Evolutionary conservation across 2,888 invertebrate species (phyloP).

Genomic region (Auanema sp.): DNA sequence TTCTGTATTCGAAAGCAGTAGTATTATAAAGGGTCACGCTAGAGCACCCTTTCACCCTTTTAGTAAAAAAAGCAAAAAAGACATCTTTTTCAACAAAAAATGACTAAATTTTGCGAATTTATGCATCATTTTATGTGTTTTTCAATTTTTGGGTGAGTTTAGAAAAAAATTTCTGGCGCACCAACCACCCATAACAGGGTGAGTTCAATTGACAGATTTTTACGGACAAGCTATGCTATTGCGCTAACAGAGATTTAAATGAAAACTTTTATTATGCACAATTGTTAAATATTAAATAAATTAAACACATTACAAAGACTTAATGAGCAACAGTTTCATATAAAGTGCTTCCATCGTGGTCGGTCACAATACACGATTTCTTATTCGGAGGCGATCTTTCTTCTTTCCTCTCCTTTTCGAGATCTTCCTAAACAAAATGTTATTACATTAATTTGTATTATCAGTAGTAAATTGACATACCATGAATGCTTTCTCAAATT

Average conservation of each 20-base stretch:
- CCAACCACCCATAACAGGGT: conserved; percentile 20
- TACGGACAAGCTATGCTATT: background rate
- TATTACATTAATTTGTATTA: conserved; percentile 36
- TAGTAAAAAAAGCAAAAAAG: conserved; percentile 10
- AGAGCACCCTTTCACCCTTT: conserved; percentile 16
- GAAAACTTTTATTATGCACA: conserved; percentile 22
- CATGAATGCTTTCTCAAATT: conserved; percentile 25
- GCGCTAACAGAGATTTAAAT: conserved; percentile 23
- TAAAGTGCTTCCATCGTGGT: conserved; percentile 31
- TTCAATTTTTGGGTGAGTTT: conserved; percentile 12
- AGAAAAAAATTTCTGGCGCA: conserved; percentile 12
- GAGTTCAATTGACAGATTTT: background rate
- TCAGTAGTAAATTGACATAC: conserved; percentile 28
- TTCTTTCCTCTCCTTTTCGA: conserved; percentile 29
- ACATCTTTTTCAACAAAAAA: conserved; percentile 11
- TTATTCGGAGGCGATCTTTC: conserved; percentile 28
- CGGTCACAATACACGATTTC: conserved; percentile 25
- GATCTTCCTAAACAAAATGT: conserved; percentile 36
- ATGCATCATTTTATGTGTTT: conserved; percentile 12
- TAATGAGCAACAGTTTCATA: conserved; percentile 18
- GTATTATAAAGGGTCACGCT: conserved; percentile 4
- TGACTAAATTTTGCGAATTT: conserved; percentile 13
- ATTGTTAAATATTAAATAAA: conserved; percentile 23
- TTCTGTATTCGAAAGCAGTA: too few relatives aligned
- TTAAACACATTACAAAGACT: conserved; percentile 14